Base-by-base conservation (phyloP, 2,797 vertebrate species). In the Centroberyx gerrardi region DNA sequence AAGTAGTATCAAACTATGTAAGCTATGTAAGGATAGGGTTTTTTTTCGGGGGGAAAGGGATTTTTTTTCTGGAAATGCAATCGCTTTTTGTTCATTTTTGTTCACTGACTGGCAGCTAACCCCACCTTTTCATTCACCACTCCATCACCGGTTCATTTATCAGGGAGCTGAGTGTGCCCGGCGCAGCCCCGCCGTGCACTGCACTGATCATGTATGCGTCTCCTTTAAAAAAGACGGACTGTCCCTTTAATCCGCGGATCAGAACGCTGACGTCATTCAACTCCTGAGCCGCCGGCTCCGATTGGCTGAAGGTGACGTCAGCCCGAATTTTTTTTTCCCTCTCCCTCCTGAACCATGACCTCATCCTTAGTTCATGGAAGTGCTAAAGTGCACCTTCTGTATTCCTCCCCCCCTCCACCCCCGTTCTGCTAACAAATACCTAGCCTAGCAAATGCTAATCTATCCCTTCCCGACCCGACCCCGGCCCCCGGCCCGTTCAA, bases 241-340 rank as follows among this genome's bases (percentile, higher is more conserved):
- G 88, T 89, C 92, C 91, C 93, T 95, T 95, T 94, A 93, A 94
- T 95, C 94, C 72, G 72, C 74, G 75, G 93, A 88, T 92, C 93
- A 91, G 82, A 80, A 84, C 60, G 89, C 90, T 96, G 95, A 97
- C 96, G 97, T 97, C 95, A 97, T 78, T 89, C 81, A 93, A 76
- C 90, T 94, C 93, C 86, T 73, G 92, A 95, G 93, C 93, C 75
- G 69, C 78, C 79, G 62, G 68, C 88, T 90, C 94, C 95, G 94
- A 98, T 98, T 98, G 97, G 97, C 93, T 97, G 90, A 62, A 73
- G 94, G 89, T 98, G 97, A 98, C 97, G 97, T 97, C 95, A 97
- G 92, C 93, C 80, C 84, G 79, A 81, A 81, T 94, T 92, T 77
- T 55, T 49, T 46, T 56, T 61, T 58, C 22, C 27, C 85, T 78